Evolutionary conservation across 1,140 invertebrate species (phyloP).

Genomic region (Chlorops oryzae): DNA sequence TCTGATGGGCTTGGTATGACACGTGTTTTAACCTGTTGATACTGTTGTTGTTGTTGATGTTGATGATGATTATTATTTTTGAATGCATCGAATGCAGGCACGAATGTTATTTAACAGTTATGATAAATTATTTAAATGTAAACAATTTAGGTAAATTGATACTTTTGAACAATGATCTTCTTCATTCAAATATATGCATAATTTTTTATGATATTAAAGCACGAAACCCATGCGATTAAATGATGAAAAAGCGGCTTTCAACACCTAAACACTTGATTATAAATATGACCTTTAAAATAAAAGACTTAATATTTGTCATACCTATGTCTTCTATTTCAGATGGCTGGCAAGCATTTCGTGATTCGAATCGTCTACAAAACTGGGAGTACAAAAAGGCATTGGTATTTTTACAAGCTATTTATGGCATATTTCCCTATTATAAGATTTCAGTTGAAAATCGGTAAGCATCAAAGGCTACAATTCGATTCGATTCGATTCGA

Average conservation of each 20-base stretch:
- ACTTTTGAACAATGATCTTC: no score
- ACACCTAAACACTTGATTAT: no score
- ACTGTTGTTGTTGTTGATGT: no score
- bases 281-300: no score
- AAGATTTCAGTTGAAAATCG: conserved; percentile 38
- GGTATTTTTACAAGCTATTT: conserved; percentile 33
- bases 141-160: conserved; percentile 45
- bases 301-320: no score
- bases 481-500: no score
- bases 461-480: conserved; percentile 4
- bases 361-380: conserved; percentile 27
- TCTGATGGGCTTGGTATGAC: no score
- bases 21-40: no score
- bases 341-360: conserved; percentile 38
- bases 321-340: conserved; percentile 24
- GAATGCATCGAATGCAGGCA: background rate
- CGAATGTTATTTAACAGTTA: background rate
- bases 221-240: no score
- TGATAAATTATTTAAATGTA: conserved; percentile 5
- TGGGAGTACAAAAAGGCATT: conserved; percentile 37
- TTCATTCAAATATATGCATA: no score
- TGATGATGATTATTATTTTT: background rate
- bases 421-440: conserved; percentile 43
- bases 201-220: no score
- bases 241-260: no score